These are phyloP conservation scores for Drosophila lini DNA, from an alignment of 1,140 invertebrate genomes.

Conservation along the genomic window DNA sequence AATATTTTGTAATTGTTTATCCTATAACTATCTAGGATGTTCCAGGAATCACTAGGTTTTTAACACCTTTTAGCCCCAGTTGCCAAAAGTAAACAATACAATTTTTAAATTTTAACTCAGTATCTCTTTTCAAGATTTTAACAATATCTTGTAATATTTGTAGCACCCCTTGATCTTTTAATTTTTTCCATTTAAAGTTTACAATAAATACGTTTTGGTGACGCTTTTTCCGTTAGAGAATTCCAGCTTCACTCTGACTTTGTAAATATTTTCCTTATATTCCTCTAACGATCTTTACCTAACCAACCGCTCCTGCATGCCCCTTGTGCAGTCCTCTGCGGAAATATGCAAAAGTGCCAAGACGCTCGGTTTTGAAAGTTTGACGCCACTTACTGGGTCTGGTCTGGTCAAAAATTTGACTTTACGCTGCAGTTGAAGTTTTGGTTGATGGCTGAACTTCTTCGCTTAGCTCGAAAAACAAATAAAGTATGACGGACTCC, in stretches of 20 bases:
- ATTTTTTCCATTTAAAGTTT: not conserved
- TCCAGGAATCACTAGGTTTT: too few species aligned
- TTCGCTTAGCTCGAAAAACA: constrained; percentile 75
- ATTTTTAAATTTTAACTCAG: too few species aligned
- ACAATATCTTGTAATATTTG: too few species aligned
- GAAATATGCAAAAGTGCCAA: constrained; percentile 82
- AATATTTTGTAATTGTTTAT: too few species aligned
- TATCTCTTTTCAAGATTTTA: not conserved
- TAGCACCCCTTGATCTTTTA: not conserved
- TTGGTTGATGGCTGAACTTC: constrained; percentile 78
- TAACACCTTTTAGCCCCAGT: too few species aligned
- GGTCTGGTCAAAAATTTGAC: constrained; percentile 78
- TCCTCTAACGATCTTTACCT: constrained; percentile 14
- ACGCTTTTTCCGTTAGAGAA: constrained; percentile 2
- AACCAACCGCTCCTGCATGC: constrained; percentile 36
- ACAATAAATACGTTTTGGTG: too few species aligned
- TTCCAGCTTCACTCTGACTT: not conserved
- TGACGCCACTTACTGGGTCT: constrained; percentile 66
- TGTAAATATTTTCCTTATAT: not conserved
- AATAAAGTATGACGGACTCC: constrained; percentile 63
- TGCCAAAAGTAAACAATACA: too few species aligned
- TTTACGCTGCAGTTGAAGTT: constrained; percentile 80
- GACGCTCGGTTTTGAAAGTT: constrained; percentile 62
- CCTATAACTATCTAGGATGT: too few species aligned
- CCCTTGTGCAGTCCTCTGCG: constrained; percentile 50